These are phyloP conservation scores for Galleria mellonella DNA, from an alignment of 1,140 invertebrate species.

Conservation along the genomic window DNA sequence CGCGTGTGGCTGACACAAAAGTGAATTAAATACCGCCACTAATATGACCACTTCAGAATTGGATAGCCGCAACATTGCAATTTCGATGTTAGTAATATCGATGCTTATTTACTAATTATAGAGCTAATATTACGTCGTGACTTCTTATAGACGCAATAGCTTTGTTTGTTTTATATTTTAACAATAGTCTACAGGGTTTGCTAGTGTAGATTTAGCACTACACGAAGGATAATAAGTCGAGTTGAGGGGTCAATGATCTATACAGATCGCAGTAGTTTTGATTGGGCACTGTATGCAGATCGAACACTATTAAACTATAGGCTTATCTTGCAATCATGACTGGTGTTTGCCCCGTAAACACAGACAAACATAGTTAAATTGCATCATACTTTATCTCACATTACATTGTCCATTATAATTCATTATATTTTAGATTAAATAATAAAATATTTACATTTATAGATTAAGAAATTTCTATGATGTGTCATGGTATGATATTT, in stretches of 20 bases:
- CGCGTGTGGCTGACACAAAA: slow-evolving; percentile 28
- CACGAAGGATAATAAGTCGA: neutral
- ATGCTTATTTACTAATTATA: slow-evolving; percentile 29
- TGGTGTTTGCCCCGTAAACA: neutral
- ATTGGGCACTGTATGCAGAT: too few species aligned
- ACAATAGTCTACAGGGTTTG: neutral
- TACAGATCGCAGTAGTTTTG: too few species aligned
- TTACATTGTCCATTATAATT: too few species aligned
- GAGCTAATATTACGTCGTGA: slow-evolving; percentile 19
- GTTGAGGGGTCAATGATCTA: slow-evolving; percentile 7
- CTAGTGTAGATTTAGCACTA: neutral
- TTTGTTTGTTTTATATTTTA: slow-evolving; percentile 28
- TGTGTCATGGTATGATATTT: too few species aligned
- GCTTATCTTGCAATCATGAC: too few species aligned
- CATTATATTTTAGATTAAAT: too few species aligned
- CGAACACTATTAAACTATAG: too few species aligned
- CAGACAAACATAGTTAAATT: neutral
- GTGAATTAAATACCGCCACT: slow-evolving; percentile 32
- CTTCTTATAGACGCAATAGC: slow-evolving; percentile 12
- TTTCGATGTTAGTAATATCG: slow-evolving; percentile 60
- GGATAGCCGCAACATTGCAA: slow-evolving; percentile 58
- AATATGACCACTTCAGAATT: slow-evolving; percentile 61
- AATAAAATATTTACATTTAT: too few species aligned
- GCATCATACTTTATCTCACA: too few species aligned
- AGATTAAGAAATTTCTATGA: too few species aligned